These are phyloP conservation scores for Anastatus disparis DNA, from an alignment of 1,140 invertebrate species.

Conservation along the genomic window DNA sequence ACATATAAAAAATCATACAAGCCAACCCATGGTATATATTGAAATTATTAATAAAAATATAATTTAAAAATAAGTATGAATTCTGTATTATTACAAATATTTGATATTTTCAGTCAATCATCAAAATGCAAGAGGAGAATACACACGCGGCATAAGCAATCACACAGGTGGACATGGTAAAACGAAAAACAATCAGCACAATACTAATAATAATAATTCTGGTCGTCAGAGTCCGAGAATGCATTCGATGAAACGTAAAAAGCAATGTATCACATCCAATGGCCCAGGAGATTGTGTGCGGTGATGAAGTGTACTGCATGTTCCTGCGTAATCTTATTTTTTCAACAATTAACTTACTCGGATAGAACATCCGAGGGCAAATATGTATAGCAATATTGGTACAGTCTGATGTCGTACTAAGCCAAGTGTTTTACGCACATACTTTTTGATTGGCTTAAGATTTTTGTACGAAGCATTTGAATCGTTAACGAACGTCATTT, in stretches of 20 bases:
- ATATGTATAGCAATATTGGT: conserved; percentile 50
- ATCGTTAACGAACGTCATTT: conserved; percentile 5
- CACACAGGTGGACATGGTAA: conserved; percentile 59
- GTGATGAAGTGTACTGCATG: conserved; percentile 59
- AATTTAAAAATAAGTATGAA: background rate
- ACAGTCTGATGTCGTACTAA: conserved; percentile 43
- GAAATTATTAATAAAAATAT: background rate
- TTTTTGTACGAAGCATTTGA: conserved; percentile 39
- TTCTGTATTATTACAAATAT: background rate
- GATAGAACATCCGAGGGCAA: conserved; percentile 40
- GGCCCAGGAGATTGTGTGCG: conserved; percentile 63
- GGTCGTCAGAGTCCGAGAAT: conserved; percentile 57
- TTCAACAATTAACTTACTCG: conserved; percentile 32
- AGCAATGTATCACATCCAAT: conserved; percentile 56
- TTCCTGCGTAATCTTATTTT: conserved; percentile 42
- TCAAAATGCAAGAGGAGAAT: conserved; percentile 57
- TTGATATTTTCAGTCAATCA: conserved; percentile 54
- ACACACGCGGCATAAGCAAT: conserved; percentile 59
- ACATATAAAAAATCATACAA: conserved; percentile 63
- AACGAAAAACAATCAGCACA: conserved; percentile 56
- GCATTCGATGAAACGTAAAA: conserved; percentile 60
- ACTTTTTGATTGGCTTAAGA: conserved; percentile 11
- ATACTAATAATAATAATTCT: conserved; percentile 54
- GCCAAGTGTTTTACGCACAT: conserved; percentile 32
- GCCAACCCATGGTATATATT: conserved; percentile 57